Percentiles rank a stretch among this genome's conserved stretches.
These are phyloP conservation scores for Hemichromis elongatus DNA, from an alignment of 2,113 vertebrate species.

Conservation along the genomic window DNA sequence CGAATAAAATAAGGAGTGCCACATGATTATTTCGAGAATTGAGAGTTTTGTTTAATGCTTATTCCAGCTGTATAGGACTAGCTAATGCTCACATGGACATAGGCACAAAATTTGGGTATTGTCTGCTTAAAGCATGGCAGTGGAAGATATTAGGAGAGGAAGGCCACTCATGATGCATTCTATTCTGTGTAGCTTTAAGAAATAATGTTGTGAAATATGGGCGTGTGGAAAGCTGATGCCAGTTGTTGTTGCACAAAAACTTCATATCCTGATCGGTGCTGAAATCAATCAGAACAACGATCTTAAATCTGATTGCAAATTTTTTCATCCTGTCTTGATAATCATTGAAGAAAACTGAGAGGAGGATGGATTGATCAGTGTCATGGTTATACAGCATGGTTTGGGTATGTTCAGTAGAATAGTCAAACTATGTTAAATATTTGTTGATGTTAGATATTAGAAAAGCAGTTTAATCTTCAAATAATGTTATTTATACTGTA, in stretches of 20 bases:
- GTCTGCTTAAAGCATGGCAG: background rate
- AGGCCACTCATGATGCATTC: background rate
- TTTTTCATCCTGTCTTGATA: background rate
- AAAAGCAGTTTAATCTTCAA: background rate
- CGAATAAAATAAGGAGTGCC: background rate
- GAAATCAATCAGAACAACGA: background rate
- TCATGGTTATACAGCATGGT: background rate
- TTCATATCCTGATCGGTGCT: background rate
- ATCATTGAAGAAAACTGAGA: background rate
- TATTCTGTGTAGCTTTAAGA: background rate
- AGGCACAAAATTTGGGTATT: background rate
- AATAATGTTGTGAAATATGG: background rate
- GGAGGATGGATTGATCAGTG: background rate
- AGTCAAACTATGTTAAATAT: background rate
- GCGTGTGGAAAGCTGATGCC: background rate
- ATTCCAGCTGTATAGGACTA: background rate
- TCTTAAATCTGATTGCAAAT: background rate
- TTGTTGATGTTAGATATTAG: background rate
- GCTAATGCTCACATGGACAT: background rate
- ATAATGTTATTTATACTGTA: background rate
- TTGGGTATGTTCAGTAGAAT: background rate
- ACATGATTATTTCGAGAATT: background rate
- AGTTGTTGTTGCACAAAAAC: slow-evolving; percentile 2
- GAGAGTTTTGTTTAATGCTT: background rate
- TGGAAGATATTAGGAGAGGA: background rate